Evolutionary conservation across 1,140 invertebrate genomes (phyloP).

Genomic region (Neocloeon triangulifer): DNA sequence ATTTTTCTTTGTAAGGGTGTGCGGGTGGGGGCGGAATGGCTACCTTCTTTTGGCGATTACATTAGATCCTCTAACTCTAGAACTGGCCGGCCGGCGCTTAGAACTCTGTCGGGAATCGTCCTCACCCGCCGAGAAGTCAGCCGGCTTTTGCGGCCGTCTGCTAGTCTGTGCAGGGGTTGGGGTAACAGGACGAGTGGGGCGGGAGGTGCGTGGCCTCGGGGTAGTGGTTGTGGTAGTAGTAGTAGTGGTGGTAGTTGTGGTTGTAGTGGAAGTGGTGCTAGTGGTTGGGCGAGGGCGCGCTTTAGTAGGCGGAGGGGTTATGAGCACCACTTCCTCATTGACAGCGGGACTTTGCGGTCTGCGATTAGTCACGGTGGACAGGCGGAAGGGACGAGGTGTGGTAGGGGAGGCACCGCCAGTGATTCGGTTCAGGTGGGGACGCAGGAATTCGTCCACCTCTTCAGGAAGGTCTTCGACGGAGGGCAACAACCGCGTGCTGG

Average conservation of each 20-base stretch:
- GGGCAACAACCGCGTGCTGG: too few relatives aligned
- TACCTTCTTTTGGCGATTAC: not conserved
- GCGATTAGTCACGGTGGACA: too few relatives aligned
- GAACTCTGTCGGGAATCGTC: too few relatives aligned
- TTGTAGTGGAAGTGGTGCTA: constrained; percentile 17
- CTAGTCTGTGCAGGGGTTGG: not conserved
- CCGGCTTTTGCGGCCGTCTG: not conserved
- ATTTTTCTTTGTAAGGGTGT: constrained; percentile 1
- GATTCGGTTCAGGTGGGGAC: too few relatives aligned
- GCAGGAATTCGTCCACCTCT: too few relatives aligned
- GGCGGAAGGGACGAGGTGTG: too few relatives aligned
- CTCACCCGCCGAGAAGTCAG: not conserved
- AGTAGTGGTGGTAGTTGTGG: constrained; percentile 6
- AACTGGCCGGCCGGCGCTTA: too few relatives aligned
- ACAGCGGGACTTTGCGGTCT: constrained; percentile 10
- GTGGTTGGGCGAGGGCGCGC: constrained; percentile 19
- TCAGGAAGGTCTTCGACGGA: too few relatives aligned
- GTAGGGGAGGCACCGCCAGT: too few relatives aligned
- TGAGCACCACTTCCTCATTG: not conserved
- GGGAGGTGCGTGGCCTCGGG: not conserved
- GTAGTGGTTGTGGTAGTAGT: constrained; percentile 4
- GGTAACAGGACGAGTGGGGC: not conserved
- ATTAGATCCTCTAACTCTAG: too few relatives aligned
- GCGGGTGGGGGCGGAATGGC: not conserved
- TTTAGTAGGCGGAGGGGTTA: constrained; percentile 9